These are phyloP conservation scores for Mustela nigripes DNA, from an alignment of 2,113 vertebrate genomes.

Conservation along the genomic window DNA sequence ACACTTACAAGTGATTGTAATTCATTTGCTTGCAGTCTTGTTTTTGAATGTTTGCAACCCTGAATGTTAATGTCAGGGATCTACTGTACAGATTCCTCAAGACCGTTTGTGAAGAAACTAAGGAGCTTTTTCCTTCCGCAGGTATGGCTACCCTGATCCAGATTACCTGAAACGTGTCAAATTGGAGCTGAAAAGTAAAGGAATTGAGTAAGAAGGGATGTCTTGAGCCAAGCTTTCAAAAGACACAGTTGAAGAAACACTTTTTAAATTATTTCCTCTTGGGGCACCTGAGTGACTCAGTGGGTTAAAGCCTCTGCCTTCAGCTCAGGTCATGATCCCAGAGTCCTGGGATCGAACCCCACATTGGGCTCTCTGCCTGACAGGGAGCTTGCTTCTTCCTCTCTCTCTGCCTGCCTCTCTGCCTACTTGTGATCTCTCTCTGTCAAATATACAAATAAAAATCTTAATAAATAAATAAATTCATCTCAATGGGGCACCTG, in stretches of 20 bases:
- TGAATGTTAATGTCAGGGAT: background rate
- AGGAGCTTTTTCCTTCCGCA: conserved; percentile 74
- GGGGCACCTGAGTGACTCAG: background rate
- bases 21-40: background rate
- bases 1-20: background rate
- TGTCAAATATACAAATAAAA: too few relatives aligned
- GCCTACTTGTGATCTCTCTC: too few relatives aligned
- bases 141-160: conserved; percentile 89
- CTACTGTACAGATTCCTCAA: background rate
- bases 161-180: conserved; percentile 87
- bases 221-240: background rate
- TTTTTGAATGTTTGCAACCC: background rate
- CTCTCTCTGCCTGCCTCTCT: background rate
- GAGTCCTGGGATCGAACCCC: fast-evolving
- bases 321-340: background rate
- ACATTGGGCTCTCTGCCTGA: background rate
- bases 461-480: too few relatives aligned
- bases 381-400: background rate
- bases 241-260: background rate
- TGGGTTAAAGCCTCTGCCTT: background rate
- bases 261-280: background rate
- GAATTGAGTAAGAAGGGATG: conserved; percentile 85
- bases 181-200: conserved; percentile 89
- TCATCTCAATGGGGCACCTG: background rate
- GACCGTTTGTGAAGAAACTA: conserved; percentile 20